These are phyloP conservation scores for Hyperoplus lanceolatus DNA, from an alignment of 2,797 vertebrate species.

Conservation along the genomic window DNA sequence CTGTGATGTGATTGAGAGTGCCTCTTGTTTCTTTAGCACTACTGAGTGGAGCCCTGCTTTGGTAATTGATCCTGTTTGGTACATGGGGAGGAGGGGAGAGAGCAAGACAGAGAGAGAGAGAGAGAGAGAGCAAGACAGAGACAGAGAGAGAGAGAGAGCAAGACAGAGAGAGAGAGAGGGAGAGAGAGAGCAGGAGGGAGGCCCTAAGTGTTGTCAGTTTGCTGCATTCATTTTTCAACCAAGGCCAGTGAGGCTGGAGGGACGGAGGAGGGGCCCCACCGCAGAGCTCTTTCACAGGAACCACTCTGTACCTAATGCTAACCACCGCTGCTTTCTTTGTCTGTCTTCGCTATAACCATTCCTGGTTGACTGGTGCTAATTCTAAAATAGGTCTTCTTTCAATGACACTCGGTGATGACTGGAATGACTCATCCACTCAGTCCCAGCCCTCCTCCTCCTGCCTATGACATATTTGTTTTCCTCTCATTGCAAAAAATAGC, in stretches of 20 bases:
- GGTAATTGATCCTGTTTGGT: constrained; percentile 88
- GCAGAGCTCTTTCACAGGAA: constrained; percentile 69
- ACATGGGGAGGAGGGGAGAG: constrained; percentile 59
- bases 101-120: constrained; percentile 48
- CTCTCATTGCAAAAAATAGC: constrained; percentile 66
- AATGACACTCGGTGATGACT: constrained; percentile 56
- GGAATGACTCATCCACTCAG: constrained; percentile 47
- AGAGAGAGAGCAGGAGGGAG: constrained; percentile 54
- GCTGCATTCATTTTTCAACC: constrained; percentile 88
- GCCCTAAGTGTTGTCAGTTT: constrained; percentile 85
- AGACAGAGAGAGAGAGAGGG: constrained; percentile 41
- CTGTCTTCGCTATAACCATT: not conserved
- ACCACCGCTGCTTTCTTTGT: constrained; percentile 37
- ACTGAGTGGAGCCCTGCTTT: constrained; percentile 78
- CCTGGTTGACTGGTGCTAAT: constrained; percentile 14
- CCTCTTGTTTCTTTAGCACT: constrained; percentile 79
- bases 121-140: constrained; percentile 39
- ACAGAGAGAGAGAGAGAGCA: constrained; percentile 53
- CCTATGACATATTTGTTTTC: constrained; percentile 78
- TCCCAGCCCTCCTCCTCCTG: constrained; percentile 56
- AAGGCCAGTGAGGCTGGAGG: constrained; percentile 72
- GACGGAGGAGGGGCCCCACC: constrained; percentile 75
- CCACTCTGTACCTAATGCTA: constrained; percentile 40
- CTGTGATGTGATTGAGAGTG: constrained; percentile 77
- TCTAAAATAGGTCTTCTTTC: constrained; percentile 55